Percentiles rank a stretch among this genome's conserved stretches.
These are phyloP conservation scores for Bhutanitis thaidina DNA, from an alignment of 2,888 invertebrate genomes.

Conservation along the genomic window DNA sequence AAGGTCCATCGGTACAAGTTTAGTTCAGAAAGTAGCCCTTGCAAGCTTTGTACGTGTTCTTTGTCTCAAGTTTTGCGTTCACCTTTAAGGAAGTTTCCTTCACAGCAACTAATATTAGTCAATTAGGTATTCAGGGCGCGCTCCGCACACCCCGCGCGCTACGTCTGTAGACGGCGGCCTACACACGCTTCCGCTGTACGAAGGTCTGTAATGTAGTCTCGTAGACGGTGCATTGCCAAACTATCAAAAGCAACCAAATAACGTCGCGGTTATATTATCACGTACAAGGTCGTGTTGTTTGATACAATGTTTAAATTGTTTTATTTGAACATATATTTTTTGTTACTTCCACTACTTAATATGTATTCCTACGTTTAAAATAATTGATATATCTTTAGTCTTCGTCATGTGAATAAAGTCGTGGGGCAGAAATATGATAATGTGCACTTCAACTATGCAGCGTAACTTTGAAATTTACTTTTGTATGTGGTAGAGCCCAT, in stretches of 20 bases:
- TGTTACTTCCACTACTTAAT: too few species aligned
- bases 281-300: neutral
- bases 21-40: conserved; percentile 67
- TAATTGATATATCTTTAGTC: too few species aligned
- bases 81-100: conserved; percentile 71
- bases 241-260: conserved; percentile 10
- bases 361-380: too few species aligned
- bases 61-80: conserved; percentile 71
- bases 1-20: conserved; percentile 38
- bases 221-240: conserved; percentile 12
- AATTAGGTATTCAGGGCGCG: conserved; percentile 78
- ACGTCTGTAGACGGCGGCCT: conserved; percentile 52
- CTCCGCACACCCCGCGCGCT: conserved; percentile 53
- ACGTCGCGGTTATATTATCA: conserved; percentile 1
- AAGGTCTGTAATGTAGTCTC: conserved; percentile 18
- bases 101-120: conserved; percentile 73
- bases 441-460: too few species aligned
- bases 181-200: conserved; percentile 30
- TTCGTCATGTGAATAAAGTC: too few species aligned
- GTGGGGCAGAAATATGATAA: too few species aligned
- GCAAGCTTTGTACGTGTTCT: conserved; percentile 61
- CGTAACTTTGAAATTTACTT: too few species aligned
- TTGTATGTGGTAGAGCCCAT: too few species aligned
- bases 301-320: neutral
- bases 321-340: too few species aligned